Base-by-base conservation (phyloP, 2,113 vertebrate species). In the Vulpes vulpes region DNA sequence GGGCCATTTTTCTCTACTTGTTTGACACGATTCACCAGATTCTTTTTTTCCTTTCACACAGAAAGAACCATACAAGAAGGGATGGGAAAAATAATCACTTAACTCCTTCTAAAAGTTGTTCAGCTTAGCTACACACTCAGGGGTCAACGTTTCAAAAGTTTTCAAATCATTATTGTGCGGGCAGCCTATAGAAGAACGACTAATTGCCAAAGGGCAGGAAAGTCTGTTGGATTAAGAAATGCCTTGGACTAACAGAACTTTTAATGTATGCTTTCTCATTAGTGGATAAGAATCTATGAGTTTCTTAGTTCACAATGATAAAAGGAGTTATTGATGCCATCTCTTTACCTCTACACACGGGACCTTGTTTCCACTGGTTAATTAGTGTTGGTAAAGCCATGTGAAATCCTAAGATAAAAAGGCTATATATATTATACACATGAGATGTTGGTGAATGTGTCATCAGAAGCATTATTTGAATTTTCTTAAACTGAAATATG, bases 401-500 rank as follows among this genome's bases (percentile, higher is more conserved):
- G 3, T 81, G 71, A 95, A 94, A 91, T 65, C 2, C 59, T 84
- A 94, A 92, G 12, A 91, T 27, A 38, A 89, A 79, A 92, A 89
- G 23, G 8, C 5, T 69, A 64, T 27, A 57, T 12, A 49, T 43
- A 69, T n/a, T 93, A 81, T 65, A 55, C 30, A 83, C 19, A 55
- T n/a, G 67, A 73, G 55, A 89, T 51, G 20, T 49, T 74, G 8
- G 30, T 81, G 30, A 94, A 82, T 87, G 16, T 89, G 19, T 51
- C 74, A 86, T 78, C 43, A 71, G 59, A 49, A 73, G 62, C 57
- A 96, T 79, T 69, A 86, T 93, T 67, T 93, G 65, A 57, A 17
- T 89, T 93, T 90, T 91, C 85, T 91, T 91, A 64, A 93, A 51
- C 43, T 91, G 78, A 82, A 92, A 86, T 81, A 71, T 53, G 8